Evolutionary conservation across 2,113 vertebrate genomes (phyloP), one percentile per base, ranked within the genome.

Genomic region (Lichenostomus cassidix): DNA sequence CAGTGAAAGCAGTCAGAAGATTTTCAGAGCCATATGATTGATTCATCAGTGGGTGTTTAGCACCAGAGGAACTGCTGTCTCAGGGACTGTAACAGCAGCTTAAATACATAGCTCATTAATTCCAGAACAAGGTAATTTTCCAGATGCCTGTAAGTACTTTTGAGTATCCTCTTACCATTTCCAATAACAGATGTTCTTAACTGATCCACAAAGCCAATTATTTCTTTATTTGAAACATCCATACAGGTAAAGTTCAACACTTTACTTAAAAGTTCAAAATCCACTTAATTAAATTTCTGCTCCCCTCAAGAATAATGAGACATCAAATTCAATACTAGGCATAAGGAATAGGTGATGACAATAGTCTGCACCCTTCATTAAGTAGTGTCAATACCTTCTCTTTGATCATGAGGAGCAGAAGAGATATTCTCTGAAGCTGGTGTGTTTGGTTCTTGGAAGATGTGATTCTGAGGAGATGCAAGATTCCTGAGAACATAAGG

Each of bases 301-400:
- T 75, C 53, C 60, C 63, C 80, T 88, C 60, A 63, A 69, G n/a
- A 79, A 29, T 9, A 80, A 49, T 0, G 3, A 37, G 24, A 59
- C 44, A 80, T 6, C 13, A 50, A 83, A 83, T 70, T 16, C 70
- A 90, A 6, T 6, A 31, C 7, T 3, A 52, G 19, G 33, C 25
- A 31, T 23, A 90, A 89, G 16, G 10, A 88, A 69, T 0, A 70
- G 31, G 42, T 2, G 2, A 4, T 11, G 84, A 44, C 23, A 80
- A 46, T 8, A 87, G 12, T 17, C 37, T 39, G 29, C 35, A 92
- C 15, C 16, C 28, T 55, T 35, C 28, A 41, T 58, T 29, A 62
- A 53, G 31, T 7, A 75, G 29, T 62, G 11, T 46, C 58, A 74
- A 90, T 98, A 98, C 98, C 98, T 98, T 97, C 96, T 97, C 90